Base-by-base conservation (phyloP, 2,113 vertebrate genomes). In the Eulacestoma nigropectus region DNA sequence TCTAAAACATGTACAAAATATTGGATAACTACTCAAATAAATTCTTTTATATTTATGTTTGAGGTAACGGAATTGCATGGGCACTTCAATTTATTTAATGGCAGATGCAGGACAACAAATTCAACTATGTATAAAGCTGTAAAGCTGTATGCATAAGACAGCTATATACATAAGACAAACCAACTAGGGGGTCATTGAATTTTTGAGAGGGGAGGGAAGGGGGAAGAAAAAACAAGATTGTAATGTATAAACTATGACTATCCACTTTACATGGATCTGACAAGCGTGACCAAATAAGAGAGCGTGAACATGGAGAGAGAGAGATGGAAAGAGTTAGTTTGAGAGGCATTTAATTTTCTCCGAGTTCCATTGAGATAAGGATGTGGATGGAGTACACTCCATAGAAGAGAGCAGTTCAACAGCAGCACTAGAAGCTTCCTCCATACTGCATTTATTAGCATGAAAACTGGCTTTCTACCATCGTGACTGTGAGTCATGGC, bases 291-390 rank as follows among this genome's bases (percentile, higher is more conserved):
- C 67, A 47, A 88, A 92, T 44, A 76, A 83, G 62, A 91, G 95
- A 90, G 14, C 1, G 0, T 35, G 56, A 53, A 29, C n/a, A 41
- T 33, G 56, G 55, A 84, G 55, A 88, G 42, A 68, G 81, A 67
- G 32, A 29, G 42, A 65, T 77, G 32, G 50, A 79, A 93, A 75
- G 84, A 42, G 14, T 73, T 72, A 49, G n/a, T 47, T 5, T 72
- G 47, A 96, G 70, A 84, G 68, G 46, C 79, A 67, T 94, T 94
- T 59, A 32, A 35, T 93, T 89, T 92, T 88, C 49, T 69, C 80
- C 76, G 89, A 88, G 65, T 70, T 95, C 87, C 87, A 84, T 75
- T 89, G 89, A 96, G 83, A 83, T 89, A 83, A 90, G 81, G 42
- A 68, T 46, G 46, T 56, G 53, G 47, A 59, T 95, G 32, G 65